phyloP scores from a whole-genome alignment of 2,888 invertebrate genomes.

The Spodoptera exigua region DNA sequence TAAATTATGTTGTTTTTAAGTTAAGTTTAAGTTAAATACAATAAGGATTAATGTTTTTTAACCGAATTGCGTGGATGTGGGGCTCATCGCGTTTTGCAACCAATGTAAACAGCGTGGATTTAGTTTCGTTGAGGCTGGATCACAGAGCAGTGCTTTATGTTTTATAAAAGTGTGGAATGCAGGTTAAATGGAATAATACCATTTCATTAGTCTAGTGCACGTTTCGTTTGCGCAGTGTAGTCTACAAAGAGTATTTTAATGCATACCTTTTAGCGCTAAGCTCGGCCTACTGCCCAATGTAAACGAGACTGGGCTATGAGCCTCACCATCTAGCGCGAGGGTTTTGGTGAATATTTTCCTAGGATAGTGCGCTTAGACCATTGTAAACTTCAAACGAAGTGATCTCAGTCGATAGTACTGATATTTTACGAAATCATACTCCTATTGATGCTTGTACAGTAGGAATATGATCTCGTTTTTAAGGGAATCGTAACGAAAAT shows the following conservation, averaged over 20 bases:
- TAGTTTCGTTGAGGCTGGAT: conserved; percentile 5
- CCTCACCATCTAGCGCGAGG: neutral
- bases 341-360: conserved; percentile 22
- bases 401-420: conserved; percentile 73
- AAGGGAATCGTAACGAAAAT: conserved; percentile 47
- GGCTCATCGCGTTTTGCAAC: conserved; percentile 4
- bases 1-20: conserved; percentile 31
- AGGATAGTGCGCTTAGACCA: conserved; percentile 47
- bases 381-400: conserved; percentile 60
- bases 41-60: conserved; percentile 37
- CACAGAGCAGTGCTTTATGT: neutral
- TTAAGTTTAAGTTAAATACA: conserved; percentile 19
- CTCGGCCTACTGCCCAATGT: neutral
- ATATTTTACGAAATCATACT: conserved; percentile 56
- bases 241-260: conserved; percentile 8
- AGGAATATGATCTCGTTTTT: conserved; percentile 44
- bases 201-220: conserved; percentile 3
- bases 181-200: neutral
- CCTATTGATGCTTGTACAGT: conserved; percentile 45
- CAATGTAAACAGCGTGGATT: conserved; percentile 10
- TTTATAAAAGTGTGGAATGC: neutral
- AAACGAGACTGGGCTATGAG: conserved; percentile 7
- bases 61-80: conserved; percentile 27
- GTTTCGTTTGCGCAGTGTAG: neutral
- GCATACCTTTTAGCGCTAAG: conserved; percentile 4